Evolutionary conservation across 2,797 vertebrate species (phyloP).

Genomic region (Mycteria americana): DNA sequence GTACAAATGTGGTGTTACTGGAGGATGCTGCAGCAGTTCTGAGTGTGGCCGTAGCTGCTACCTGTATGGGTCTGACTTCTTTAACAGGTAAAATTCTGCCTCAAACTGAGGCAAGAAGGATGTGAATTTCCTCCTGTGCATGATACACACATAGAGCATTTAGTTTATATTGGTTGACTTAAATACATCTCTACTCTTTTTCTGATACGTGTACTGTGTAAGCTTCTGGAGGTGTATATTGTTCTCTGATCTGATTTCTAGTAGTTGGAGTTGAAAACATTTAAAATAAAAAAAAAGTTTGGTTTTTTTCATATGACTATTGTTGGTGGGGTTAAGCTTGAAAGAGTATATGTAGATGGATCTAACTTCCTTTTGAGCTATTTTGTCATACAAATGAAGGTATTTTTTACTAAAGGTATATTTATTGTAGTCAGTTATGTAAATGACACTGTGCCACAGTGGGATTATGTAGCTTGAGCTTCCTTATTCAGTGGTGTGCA

Average conservation of each 20-base stretch:
- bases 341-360: background rate
- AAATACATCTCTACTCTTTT: background rate
- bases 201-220: background rate
- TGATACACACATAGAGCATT: background rate
- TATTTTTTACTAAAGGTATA: background rate
- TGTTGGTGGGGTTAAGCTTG: background rate
- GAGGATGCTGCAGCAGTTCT: slow-evolving; percentile 96
- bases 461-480: background rate
- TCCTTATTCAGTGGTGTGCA: background rate
- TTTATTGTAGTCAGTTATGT: background rate
- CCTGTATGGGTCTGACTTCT: slow-evolving; percentile 97
- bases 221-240: background rate
- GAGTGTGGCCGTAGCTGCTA: slow-evolving; percentile 88
- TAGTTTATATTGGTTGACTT: background rate
- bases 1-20: slow-evolving; percentile 95
- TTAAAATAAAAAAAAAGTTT: background rate
- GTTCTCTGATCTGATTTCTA: background rate
- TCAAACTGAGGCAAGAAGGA: background rate
- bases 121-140: background rate
- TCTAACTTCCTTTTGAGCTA: background rate
- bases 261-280: background rate
- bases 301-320: background rate
- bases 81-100: slow-evolving; percentile 85
- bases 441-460: background rate
- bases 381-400: background rate